Evolutionary conservation across 2,113 vertebrate genomes (phyloP).

Genomic region (Rhodinocichla rosea): DNA sequence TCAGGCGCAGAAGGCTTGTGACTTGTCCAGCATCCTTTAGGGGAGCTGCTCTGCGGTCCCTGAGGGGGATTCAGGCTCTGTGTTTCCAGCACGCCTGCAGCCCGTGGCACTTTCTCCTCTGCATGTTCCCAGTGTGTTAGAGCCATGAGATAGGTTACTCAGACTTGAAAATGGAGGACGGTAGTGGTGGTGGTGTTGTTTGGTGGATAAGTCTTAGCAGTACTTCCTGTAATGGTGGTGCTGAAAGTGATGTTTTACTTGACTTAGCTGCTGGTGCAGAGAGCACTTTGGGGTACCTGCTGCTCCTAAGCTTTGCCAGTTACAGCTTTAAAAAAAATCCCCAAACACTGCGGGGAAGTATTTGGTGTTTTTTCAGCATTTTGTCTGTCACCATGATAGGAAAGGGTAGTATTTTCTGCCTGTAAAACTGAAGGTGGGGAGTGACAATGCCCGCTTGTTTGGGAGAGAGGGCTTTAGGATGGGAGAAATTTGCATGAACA

Average conservation of each 20-base stretch:
- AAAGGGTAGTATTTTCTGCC: background rate
- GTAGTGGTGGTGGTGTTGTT: conserved; percentile 1
- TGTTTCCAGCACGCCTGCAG: background rate
- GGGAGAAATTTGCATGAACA: background rate
- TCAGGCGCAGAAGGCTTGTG: background rate
- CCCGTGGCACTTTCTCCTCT: background rate
- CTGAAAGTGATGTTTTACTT: conserved; percentile 36
- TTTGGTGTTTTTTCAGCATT: background rate
- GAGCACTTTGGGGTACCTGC: background rate
- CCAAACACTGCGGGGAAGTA: background rate
- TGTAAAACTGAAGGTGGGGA: background rate
- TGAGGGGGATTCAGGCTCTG: background rate
- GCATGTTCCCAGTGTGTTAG: background rate
- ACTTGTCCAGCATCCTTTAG: conserved; percentile 11
- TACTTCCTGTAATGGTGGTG: conserved; percentile 55
- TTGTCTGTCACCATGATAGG: background rate
- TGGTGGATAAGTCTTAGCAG: conserved; percentile 11
- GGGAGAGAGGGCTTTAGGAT: background rate
- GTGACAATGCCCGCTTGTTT: background rate
- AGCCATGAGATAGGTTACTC: conserved; percentile 22
- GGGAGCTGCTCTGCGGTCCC: background rate
- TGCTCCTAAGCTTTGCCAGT: background rate
- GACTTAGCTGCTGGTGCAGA: background rate
- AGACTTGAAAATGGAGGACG: conserved; percentile 62
- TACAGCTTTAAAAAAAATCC: background rate